Percentiles rank a stretch among this genome's conserved stretches.
These are phyloP conservation scores for Lytechinus pictus DNA, from an alignment of 35 echinoderm and acorn worm genomes.

Conservation along the genomic window DNA sequence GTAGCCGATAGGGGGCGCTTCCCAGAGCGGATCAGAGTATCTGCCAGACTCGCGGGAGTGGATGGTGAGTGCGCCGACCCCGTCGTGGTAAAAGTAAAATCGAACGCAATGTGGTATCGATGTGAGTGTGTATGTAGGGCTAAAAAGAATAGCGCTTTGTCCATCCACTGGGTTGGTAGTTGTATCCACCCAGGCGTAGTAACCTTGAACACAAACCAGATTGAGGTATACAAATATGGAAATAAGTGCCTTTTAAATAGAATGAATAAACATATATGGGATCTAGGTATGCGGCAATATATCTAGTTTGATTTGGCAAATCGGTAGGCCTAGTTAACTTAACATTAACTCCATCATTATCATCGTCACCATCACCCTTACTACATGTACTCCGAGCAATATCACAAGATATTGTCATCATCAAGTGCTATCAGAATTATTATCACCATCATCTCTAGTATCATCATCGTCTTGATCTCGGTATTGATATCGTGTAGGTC, in stretches of 20 bases:
- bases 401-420: too few species aligned
- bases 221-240: too few species aligned
- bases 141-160: not conserved
- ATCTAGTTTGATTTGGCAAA: too few species aligned
- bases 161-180: not conserved
- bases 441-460: too few species aligned
- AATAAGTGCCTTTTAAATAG: too few species aligned
- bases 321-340: too few species aligned
- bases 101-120: constrained; percentile 22
- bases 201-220: not conserved
- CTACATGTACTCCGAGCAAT: not conserved
- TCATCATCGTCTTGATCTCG: too few species aligned
- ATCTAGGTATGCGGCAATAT: too few species aligned
- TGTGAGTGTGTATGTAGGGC: constrained; percentile 38
- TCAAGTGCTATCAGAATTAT: too few species aligned
- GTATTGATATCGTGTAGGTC: too few species aligned
- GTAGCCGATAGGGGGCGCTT: not conserved
- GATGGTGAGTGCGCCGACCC: not conserved
- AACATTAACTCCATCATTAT: too few species aligned
- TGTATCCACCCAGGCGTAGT: constrained; percentile 31
- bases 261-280: too few species aligned
- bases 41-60: not conserved
- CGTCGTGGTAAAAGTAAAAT: constrained; percentile 32
- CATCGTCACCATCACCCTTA: not conserved
- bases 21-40: constrained; percentile 34